These are phyloP conservation scores for Tor tambroides DNA, from an alignment of 2,113 vertebrate species.

Conservation along the genomic window DNA sequence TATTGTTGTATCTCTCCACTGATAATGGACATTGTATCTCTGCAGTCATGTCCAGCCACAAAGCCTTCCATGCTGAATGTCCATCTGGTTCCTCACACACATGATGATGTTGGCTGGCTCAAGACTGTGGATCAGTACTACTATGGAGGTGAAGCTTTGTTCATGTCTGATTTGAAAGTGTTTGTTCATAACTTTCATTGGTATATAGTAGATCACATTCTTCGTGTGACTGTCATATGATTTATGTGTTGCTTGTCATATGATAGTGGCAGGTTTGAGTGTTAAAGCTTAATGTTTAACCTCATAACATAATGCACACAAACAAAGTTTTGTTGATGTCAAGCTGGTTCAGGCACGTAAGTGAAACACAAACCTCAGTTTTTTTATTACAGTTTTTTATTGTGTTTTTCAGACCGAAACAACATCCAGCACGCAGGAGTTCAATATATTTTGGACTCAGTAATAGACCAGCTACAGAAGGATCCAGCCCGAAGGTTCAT, in stretches of 20 bases:
- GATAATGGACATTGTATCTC: constrained; percentile 1
- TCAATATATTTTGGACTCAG: constrained; percentile 92
- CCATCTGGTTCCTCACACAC: constrained; percentile 92
- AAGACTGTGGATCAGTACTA: constrained; percentile 95
- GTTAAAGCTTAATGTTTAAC: constrained; percentile 16
- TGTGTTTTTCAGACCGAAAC: constrained; percentile 68
- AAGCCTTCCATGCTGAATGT: constrained; percentile 84
- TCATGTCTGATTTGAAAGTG: background rate
- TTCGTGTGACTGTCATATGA: background rate
- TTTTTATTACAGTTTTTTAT: background rate
- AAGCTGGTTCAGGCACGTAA: background rate
- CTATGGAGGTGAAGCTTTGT: constrained; percentile 82
- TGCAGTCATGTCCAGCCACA: constrained; percentile 82
- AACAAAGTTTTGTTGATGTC: background rate
- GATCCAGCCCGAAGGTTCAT: constrained; percentile 82
- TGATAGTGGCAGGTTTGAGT: background rate
- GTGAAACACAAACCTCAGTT: background rate
- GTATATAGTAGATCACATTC: background rate
- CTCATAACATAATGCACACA: background rate
- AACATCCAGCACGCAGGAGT: constrained; percentile 86
- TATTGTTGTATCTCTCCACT: background rate
- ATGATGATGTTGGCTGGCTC: constrained; percentile 93
- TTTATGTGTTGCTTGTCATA: background rate
- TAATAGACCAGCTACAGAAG: constrained; percentile 79
- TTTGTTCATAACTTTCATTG: background rate